phyloP scores from a whole-genome alignment of 2,888 invertebrate species.

The Limenitis camilla region DNA sequence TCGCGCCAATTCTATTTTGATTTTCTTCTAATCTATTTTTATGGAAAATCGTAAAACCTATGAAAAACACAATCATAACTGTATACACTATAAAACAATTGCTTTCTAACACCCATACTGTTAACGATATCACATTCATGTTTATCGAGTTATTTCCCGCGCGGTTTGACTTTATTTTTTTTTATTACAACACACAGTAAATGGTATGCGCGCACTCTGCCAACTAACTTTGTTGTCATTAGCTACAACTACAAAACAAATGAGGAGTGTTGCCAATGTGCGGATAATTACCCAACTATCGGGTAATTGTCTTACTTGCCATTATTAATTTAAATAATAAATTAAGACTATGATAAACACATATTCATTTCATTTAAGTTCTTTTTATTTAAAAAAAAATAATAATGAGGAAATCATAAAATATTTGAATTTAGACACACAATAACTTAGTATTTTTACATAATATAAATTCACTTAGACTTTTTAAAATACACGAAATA shows the following conservation, averaged over 20 bases:
- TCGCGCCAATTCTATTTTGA: slow-evolving; percentile 39
- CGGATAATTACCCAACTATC: no score
- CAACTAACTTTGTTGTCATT: slow-evolving; percentile 21
- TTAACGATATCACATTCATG: slow-evolving; percentile 60
- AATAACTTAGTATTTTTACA: no score
- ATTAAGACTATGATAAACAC: no score
- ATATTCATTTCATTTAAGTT: no score
- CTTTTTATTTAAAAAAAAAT: no score
- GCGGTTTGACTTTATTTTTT: neutral
- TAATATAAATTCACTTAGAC: no score
- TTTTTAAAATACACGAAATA: no score
- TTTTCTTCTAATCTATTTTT: slow-evolving; percentile 52
- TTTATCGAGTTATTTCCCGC: slow-evolving; percentile 4
- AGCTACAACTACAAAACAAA: neutral
- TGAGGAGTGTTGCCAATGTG: no score
- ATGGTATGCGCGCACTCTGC: slow-evolving; percentile 13
- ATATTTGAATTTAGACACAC: no score
- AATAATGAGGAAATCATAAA: no score
- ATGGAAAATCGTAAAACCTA: slow-evolving; percentile 56
- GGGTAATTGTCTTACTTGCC: no score
- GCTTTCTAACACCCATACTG: slow-evolving; percentile 59
- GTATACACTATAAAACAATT: slow-evolving; percentile 63
- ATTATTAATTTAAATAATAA: no score
- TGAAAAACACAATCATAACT: slow-evolving; percentile 49
- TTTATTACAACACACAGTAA: slow-evolving; percentile 14